phyloP scores from a whole-genome alignment of 2,797 vertebrate species.

The Philypnodon macrostomus region DNA sequence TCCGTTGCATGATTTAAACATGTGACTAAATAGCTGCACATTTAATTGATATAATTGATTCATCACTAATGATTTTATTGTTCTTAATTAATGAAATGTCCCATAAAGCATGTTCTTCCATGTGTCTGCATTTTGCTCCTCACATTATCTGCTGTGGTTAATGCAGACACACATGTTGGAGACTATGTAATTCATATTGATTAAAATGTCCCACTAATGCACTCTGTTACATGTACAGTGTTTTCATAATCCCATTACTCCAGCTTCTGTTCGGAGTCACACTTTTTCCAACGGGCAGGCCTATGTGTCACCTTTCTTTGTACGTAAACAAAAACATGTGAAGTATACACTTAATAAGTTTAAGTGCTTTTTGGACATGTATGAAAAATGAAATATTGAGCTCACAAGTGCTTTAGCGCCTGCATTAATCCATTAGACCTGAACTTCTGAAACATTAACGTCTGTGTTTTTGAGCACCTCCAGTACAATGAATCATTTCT shows the following conservation, averaged over 20 bases:
- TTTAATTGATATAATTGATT: not conserved
- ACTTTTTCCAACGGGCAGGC: not conserved
- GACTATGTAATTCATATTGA: constrained; percentile 7
- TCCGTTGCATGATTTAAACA: too few species aligned
- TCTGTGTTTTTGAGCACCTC: not conserved
- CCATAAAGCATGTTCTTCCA: not conserved
- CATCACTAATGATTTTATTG: not conserved
- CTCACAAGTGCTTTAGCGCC: constrained; percentile 16
- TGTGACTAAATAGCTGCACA: not conserved
- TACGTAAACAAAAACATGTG: not conserved
- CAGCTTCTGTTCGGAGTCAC: not conserved
- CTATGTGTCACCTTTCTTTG: not conserved
- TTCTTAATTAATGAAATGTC: not conserved
- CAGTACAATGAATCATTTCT: not conserved
- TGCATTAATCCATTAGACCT: constrained; percentile 17
- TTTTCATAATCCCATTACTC: constrained; percentile 13
- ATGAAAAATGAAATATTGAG: constrained; percentile 54
- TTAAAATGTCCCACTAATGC: constrained; percentile 10
- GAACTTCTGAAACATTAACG: constrained; percentile 27
- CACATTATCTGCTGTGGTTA: constrained; percentile 13
- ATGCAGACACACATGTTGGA: constrained; percentile 21
- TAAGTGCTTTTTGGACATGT: constrained; percentile 8
- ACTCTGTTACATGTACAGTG: not conserved
- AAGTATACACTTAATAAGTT: too few species aligned
- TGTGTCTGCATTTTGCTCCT: not conserved